Conservation (phyloP, 2,113 vertebrate species). For the Lates calcarifer region DNA sequence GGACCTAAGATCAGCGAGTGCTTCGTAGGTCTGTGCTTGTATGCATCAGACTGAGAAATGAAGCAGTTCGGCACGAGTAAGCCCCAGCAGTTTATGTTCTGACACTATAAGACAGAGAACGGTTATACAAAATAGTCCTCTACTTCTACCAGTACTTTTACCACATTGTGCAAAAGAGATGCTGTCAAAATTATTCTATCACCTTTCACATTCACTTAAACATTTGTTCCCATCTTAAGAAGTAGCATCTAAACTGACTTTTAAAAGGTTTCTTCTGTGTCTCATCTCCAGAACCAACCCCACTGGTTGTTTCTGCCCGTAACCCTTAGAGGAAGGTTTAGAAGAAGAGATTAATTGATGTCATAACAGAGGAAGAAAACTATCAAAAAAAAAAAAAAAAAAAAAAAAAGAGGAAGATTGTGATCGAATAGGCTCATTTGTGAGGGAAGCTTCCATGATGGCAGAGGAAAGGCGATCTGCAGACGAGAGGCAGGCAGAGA, state of each 20-base stretch:
- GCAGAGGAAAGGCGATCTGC: slow-evolving; percentile 52
- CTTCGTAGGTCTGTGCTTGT: slow-evolving; percentile 24
- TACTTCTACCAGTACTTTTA: not conserved
- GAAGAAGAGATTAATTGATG: slow-evolving; percentile 33
- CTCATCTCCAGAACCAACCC: slow-evolving; percentile 19
- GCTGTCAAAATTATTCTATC: slow-evolving; percentile 10
- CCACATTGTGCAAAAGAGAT: slow-evolving; percentile 10
- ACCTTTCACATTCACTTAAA: slow-evolving; percentile 23
- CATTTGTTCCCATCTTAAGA: not conserved
- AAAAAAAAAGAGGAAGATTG: slow-evolving; percentile 51
- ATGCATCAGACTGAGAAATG: slow-evolving; percentile 44
- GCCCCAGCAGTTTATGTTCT: not conserved
- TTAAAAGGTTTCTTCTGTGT: not conserved
- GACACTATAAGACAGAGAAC: not conserved
- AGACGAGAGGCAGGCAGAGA: slow-evolving; percentile 54
- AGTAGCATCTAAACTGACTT: slow-evolving; percentile 17
- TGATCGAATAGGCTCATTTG: slow-evolving; percentile 56
- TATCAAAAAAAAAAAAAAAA: slow-evolving; percentile 21
- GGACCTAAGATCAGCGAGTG: slow-evolving; percentile 38
- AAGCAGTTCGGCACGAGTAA: slow-evolving; percentile 20
- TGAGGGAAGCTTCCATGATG: slow-evolving; percentile 40
- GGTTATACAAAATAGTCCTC: not conserved
- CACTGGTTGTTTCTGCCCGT: not conserved
- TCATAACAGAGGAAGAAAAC: slow-evolving; percentile 31
- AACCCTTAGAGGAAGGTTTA: slow-evolving; percentile 17